These are phyloP conservation scores for Eumacrocentrus americanus DNA, from an alignment of 2,888 invertebrate genomes.

Conservation along the genomic window DNA sequence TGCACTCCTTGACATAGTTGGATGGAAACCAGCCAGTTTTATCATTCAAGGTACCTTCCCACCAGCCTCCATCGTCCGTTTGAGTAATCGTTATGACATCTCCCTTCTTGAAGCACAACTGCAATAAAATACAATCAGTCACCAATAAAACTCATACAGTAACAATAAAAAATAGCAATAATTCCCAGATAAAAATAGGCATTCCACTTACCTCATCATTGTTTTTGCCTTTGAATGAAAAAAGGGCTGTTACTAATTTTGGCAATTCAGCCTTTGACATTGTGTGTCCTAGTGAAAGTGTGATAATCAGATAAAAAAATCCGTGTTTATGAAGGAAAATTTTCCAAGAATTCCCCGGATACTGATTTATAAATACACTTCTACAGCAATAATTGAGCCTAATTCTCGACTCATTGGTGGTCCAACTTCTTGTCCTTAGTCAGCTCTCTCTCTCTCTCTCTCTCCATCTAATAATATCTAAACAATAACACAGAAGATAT, in stretches of 20 bases:
- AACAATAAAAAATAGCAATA: conserved; percentile 15
- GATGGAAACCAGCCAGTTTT: conserved; percentile 99
- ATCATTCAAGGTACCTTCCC: conserved; percentile 96
- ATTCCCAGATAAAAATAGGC: too few relatives aligned
- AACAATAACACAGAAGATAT: background rate
- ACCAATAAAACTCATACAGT: background rate
- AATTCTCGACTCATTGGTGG: background rate
- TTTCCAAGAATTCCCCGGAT: conserved; percentile 4
- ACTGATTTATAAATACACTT: conserved; percentile 24
- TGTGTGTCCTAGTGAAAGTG: too few relatives aligned
- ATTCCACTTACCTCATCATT: conserved; percentile 65
- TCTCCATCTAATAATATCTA: background rate
- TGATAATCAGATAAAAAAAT: too few relatives aligned
- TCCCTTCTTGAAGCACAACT: conserved; percentile 93
- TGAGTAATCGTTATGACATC: conserved; percentile 97
- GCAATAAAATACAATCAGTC: conserved; percentile 44
- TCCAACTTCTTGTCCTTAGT: background rate
- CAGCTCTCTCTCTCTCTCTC: background rate
- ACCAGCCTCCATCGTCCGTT: conserved; percentile 96
- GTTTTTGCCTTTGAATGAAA: conserved; percentile 93
- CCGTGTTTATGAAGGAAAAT: background rate
- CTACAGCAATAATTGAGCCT: background rate
- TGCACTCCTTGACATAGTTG: conserved; percentile 93
- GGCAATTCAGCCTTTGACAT: conserved; percentile 56
- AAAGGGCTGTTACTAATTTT: conserved; percentile 83